Evolutionary conservation across 2,113 vertebrate genomes (phyloP), one percentile per base, ranked within the genome.

Genomic region (Scytalopus superciliaris): DNA sequence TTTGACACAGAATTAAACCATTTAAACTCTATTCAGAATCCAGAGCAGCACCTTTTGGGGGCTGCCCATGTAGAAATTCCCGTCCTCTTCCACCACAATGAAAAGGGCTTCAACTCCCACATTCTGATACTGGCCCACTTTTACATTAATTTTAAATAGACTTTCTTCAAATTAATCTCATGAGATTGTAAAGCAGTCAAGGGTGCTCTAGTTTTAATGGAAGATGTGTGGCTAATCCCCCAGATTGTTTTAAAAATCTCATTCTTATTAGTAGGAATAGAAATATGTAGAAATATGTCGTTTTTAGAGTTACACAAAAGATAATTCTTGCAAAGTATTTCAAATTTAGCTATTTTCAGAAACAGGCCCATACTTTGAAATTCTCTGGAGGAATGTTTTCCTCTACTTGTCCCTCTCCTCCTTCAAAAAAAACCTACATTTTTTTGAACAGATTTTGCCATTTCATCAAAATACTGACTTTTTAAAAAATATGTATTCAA

Each of bases 201-300:
- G 50, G 62, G 70, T 79, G 62, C 52, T 89, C 72, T 45, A 28
- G 60, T 91, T 95, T 85, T 91, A 83, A 86, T 91, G 70, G 91
- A 87, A 88, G 93, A 85, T 70, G 75, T 77, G 93, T 90, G 78
- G 67, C 33, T 91, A 66, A 94, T 93, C 82, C 81, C 62, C 49
- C 9, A 4, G 87, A 57, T 66, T 64, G 77, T 89, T 91, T 89
- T 17, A 22, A 75, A 93, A 95, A 64, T 49, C 89, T 89, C 19
- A 1, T 73, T 66, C 50, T 50, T 81, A 67, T 72, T 92, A 50
- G 59, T 22, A 39, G 70, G 64, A 90, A 62, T 53, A 77, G n/a
- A n/a, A n/a, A n/a, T n/a, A n/a, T 91, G 37, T 31, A 64, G 53
- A 79, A 67, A 23, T 15, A 4, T 4, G 6, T 44, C 79, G 7